Percentiles rank a stretch among this genome's conserved stretches.
Evolutionary conservation across 1,140 invertebrate species (phyloP).

Genomic region (Drosophila hydei): DNA sequence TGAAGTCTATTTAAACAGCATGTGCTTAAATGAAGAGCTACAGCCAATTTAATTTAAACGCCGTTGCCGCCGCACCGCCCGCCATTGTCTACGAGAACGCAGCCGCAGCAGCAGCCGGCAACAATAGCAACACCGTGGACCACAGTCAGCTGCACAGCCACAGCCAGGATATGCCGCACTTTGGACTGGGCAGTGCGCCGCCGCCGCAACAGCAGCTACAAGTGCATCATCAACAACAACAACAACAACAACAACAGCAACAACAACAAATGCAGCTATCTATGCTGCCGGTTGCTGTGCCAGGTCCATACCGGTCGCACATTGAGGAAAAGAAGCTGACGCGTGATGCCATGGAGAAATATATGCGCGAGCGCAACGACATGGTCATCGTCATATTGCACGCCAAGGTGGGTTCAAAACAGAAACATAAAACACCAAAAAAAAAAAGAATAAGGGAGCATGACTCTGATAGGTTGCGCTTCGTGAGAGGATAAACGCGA

Average conservation of each 20-base stretch:
- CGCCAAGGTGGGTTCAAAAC: conserved; percentile 89
- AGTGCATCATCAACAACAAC: conserved; percentile 69
- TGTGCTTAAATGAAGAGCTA: conserved; percentile 82
- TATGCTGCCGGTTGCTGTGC: conserved; percentile 82
- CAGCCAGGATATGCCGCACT: conserved; percentile 81
- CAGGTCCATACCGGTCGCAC: conserved; percentile 84
- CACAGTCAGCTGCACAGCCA: conserved; percentile 43
- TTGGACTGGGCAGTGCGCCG: conserved; percentile 72
- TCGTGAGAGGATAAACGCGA: background rate
- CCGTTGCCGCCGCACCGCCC: conserved; percentile 66
- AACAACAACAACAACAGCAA: conserved; percentile 63
- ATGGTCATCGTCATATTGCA: conserved; percentile 99
- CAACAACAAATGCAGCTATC: conserved; percentile 77
- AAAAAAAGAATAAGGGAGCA: background rate
- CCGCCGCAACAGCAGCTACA: conserved; percentile 84
- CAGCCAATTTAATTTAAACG: conserved; percentile 80
- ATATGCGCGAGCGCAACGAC: conserved; percentile 96
- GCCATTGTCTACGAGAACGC: conserved; percentile 70
- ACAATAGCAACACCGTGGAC: conserved; percentile 44
- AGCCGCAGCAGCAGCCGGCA: conserved; percentile 50
- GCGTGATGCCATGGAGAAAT: conserved; percentile 97
- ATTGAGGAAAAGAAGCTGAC: conserved; percentile 93
- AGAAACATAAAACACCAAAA: background rate
- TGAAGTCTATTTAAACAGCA: conserved; percentile 51
- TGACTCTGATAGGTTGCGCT: conserved; percentile 2